Percentiles rank a stretch among this genome's conserved stretches.
Evolutionary conservation across 2,888 invertebrate genomes (phyloP).

Genomic region (Caenorhabditis sp.): DNA sequence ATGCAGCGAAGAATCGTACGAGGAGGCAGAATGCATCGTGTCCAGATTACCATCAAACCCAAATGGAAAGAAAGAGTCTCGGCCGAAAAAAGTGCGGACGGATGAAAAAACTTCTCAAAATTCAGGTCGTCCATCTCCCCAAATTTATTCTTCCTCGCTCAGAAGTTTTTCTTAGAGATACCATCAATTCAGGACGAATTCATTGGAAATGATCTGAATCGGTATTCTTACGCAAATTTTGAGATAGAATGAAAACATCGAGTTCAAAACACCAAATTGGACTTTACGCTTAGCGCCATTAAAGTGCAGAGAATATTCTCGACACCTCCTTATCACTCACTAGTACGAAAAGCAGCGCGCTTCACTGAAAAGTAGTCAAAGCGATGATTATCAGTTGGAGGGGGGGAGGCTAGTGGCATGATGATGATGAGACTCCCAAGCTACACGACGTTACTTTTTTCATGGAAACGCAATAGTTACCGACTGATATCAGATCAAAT

Average conservation of each 20-base stretch:
- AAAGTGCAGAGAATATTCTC: slow-evolving; percentile 23
- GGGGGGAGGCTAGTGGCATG: slow-evolving; percentile 46
- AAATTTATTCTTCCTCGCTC: too few relatives aligned
- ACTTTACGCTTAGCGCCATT: not conserved
- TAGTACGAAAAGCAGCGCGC: not conserved
- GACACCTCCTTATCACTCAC: slow-evolving; percentile 6
- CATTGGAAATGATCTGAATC: not conserved
- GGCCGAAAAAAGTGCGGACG: slow-evolving; percentile 17
- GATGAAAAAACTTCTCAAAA: slow-evolving; percentile 15
- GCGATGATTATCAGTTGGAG: slow-evolving; percentile 19
- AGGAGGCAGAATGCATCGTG: not conserved
- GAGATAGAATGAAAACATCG: not conserved
- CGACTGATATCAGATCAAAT: slow-evolving; percentile 59
- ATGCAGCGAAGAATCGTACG: slow-evolving; percentile 1
- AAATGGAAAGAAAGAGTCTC: slow-evolving; percentile 22
- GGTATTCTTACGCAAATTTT: not conserved
- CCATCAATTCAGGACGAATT: not conserved
- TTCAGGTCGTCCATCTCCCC: not conserved
- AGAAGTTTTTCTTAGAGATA: not conserved
- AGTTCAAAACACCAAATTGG: slow-evolving; percentile 5
- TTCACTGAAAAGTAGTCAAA: slow-evolving; percentile 35
- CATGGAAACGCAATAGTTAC: slow-evolving; percentile 42
- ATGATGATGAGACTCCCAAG: slow-evolving; percentile 41
- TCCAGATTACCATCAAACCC: slow-evolving; percentile 31
- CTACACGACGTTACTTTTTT: slow-evolving; percentile 44